Evolutionary conservation across 2,113 vertebrate genomes (phyloP).

Genomic region (Catharus minimus): DNA sequence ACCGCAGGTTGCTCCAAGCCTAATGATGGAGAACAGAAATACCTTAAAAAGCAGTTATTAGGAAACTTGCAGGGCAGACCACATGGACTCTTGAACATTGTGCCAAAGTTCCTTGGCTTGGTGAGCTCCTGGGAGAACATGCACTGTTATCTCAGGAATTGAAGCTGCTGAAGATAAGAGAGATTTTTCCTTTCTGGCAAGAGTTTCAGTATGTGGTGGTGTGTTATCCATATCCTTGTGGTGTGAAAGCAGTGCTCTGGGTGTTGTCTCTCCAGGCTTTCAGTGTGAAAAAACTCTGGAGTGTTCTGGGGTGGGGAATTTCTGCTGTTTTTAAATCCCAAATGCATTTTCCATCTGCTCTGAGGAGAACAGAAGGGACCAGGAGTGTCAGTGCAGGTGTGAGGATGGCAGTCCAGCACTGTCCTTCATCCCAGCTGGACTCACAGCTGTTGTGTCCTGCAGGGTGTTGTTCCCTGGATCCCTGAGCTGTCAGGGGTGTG

Average conservation of each 20-base stretch:
- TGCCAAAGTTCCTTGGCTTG: neutral
- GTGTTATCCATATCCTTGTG: accelerated
- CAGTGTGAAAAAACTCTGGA: neutral
- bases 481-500: accelerated
- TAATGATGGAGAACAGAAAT: neutral
- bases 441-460: neutral
- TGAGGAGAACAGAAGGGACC: accelerated
- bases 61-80: neutral
- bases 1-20: neutral
- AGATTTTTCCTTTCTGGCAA: neutral
- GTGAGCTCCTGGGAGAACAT: neutral
- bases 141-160: accelerated
- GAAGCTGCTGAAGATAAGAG: neutral
- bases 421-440: neutral
- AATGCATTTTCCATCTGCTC: neutral
- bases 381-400: neutral
- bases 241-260: neutral
- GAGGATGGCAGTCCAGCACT: accelerated
- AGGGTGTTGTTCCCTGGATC: neutral
- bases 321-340: neutral
- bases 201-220: accelerated
- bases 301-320: neutral
- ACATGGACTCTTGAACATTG: accelerated
- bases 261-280: neutral
- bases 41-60: accelerated